Evolutionary conservation across 2,797 vertebrate genomes (phyloP).

Genomic region (Schizothorax lantsangensis): DNA sequence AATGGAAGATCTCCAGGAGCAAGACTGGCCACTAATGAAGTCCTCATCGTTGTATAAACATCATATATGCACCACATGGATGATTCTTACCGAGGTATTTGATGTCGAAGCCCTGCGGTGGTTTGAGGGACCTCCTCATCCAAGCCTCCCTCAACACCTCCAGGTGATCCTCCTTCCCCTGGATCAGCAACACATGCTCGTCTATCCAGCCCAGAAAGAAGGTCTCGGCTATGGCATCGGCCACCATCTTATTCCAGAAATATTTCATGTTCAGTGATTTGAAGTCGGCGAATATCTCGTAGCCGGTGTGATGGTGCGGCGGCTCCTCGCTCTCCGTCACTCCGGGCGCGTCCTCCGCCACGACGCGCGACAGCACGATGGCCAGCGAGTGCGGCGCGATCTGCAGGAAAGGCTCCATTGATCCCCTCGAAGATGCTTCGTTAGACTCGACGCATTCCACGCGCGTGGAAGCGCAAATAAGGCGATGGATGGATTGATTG

Average conservation of each 20-base stretch:
- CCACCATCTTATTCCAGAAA: slow-evolving; percentile 92
- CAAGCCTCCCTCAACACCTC: slow-evolving; percentile 94
- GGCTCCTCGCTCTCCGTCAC: slow-evolving; percentile 80
- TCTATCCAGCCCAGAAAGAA: slow-evolving; percentile 98
- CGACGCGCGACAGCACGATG: slow-evolving; percentile 86
- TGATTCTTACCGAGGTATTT: slow-evolving; percentile 89
- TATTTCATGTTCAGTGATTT: slow-evolving; percentile 94
- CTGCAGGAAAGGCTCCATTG: slow-evolving; percentile 89
- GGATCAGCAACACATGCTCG: slow-evolving; percentile 94
- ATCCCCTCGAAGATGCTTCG: slow-evolving; percentile 16
- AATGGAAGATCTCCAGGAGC: background rate
- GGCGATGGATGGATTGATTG: slow-evolving; percentile 26
- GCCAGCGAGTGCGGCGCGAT: slow-evolving; percentile 96
- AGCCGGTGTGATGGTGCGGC: slow-evolving; percentile 89
- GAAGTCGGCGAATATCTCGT: slow-evolving; percentile 97
- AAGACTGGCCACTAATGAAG: background rate
- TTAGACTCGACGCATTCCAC: slow-evolving; percentile 46
- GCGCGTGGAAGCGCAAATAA: slow-evolving; percentile 38
- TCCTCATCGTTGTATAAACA: background rate
- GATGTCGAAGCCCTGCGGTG: slow-evolving; percentile 93
- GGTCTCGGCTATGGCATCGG: slow-evolving; percentile 90
- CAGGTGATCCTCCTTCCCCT: slow-evolving; percentile 94
- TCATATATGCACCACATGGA: background rate
- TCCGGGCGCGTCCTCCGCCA: slow-evolving; percentile 64
- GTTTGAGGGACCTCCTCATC: slow-evolving; percentile 90